Conservation (phyloP, 2,888 invertebrate species). For the Eumacrocentrus americanus region DNA sequence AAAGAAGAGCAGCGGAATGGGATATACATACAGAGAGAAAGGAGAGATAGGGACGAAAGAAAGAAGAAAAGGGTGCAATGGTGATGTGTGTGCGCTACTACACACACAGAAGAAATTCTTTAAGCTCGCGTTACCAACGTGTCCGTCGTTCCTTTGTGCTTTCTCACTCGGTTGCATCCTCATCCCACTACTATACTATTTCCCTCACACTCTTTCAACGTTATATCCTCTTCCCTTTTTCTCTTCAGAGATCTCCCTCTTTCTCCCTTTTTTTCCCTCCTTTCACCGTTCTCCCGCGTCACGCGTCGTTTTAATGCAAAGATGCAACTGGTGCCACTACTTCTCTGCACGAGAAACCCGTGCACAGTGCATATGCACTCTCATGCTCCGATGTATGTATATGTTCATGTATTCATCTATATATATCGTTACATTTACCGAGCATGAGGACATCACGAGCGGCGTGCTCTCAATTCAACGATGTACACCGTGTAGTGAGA, state of each 20-base stretch:
- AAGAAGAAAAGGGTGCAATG: slow-evolving; percentile 2
- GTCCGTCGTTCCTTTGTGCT: slow-evolving; percentile 39
- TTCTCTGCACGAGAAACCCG: slow-evolving; percentile 12
- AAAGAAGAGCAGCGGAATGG: slow-evolving; percentile 12
- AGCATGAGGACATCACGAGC: neutral
- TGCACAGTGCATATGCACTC: slow-evolving; percentile 12
- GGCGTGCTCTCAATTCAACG: neutral
- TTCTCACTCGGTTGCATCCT: slow-evolving; percentile 38
- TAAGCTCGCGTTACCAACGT: slow-evolving; percentile 39
- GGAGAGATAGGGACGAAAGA: slow-evolving; percentile 14
- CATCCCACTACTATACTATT: neutral
- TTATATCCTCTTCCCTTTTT: slow-evolving; percentile 7
- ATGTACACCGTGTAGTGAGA: too few species aligned
- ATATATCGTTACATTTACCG: neutral
- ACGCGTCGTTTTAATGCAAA: slow-evolving; percentile 31
- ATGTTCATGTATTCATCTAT: neutral
- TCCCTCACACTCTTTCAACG: slow-evolving; percentile 9
- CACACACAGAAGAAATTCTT: slow-evolving; percentile 25
- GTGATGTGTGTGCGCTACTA: neutral
- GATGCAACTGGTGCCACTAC: slow-evolving; percentile 33
- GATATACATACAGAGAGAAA: slow-evolving; percentile 9
- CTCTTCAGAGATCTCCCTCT: slow-evolving; percentile 12
- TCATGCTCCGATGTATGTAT: too few species aligned
- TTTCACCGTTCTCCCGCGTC: slow-evolving; percentile 22
- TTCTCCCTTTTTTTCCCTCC: slow-evolving; percentile 21